phyloP scores from a whole-genome alignment of 2,797 vertebrate species.

The Peromyscus eremicus region DNA sequence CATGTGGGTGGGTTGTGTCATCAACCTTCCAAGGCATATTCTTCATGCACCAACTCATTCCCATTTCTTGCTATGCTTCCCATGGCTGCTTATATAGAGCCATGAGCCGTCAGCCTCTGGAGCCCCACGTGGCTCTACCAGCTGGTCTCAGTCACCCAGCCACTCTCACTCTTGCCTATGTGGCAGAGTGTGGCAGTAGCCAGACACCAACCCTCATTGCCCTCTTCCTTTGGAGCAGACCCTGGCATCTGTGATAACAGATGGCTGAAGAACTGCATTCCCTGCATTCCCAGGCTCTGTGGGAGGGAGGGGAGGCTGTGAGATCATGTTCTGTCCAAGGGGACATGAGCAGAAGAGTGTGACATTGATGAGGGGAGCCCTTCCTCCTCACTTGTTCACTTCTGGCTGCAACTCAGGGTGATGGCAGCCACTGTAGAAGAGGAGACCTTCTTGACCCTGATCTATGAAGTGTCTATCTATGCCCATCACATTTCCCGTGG shows the following conservation, averaged over 20 bases:
- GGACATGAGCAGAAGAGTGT: neutral
- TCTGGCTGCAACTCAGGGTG: no score
- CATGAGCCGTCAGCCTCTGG: neutral
- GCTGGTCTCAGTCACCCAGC: neutral
- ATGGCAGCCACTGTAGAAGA: no score
- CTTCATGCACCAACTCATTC: neutral
- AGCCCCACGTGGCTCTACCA: neutral
- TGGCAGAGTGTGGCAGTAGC: neutral
- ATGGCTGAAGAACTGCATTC: neutral
- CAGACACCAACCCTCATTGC: neutral
- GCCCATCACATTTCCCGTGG: neutral
- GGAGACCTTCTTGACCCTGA: neutral
- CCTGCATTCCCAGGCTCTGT: neutral
- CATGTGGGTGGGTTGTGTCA: neutral
- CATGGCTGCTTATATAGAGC: neutral
- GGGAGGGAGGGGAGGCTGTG: neutral
- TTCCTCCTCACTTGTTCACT: neutral
- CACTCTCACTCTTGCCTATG: no score
- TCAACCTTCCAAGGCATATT: neutral
- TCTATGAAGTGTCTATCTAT: neutral
- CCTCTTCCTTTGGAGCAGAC: neutral
- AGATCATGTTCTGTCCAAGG: neutral
- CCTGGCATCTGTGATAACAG: neutral
- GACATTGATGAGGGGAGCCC: neutral
- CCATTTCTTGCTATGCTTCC: neutral